phyloP scores from a whole-genome alignment of 1,140 invertebrate genomes.

The Drosophila kepulauana region DNA sequence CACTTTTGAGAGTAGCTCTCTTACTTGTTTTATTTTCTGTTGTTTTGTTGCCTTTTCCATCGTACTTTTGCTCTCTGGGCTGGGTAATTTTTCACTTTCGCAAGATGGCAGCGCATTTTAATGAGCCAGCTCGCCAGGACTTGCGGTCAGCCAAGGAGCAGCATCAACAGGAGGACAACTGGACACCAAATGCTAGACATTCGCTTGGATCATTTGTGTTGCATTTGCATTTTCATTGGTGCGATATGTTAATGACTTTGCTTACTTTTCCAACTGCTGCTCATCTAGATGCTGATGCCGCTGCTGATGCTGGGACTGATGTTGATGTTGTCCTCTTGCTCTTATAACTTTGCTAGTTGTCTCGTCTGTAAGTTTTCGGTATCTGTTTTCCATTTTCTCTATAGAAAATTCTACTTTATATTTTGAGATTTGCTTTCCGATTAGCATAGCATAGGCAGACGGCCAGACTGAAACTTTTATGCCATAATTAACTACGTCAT shows the following conservation, averaged over 20 bases:
- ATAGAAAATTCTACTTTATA: neutral
- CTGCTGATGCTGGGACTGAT: neutral
- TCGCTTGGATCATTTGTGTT: conserved; percentile 62
- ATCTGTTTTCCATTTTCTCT: conserved; percentile 20
- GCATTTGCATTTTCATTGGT: conserved; percentile 82
- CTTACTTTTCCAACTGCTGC: conserved; percentile 57
- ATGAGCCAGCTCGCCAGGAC: conserved; percentile 61
- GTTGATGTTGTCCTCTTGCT: conserved; percentile 39
- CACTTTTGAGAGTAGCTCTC: too few relatives aligned
- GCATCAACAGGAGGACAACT: conserved; percentile 7
- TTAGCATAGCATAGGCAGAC: conserved; percentile 58
- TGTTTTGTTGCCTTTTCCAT: conserved; percentile 25
- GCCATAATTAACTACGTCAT: conserved; percentile 61
- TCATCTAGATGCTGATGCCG: conserved; percentile 52
- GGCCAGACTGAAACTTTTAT: conserved; percentile 34
- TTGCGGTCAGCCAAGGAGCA: conserved; percentile 17
- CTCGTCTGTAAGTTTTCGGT: conserved; percentile 14
- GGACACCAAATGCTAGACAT: conserved; percentile 26
- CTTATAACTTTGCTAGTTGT: conserved; percentile 2
- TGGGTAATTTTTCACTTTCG: conserved; percentile 81
- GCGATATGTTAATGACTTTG: conserved; percentile 82
- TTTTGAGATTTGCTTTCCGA: conserved; percentile 46
- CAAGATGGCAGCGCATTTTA: conserved; percentile 83
- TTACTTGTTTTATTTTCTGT: conserved; percentile 18
- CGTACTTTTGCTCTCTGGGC: conserved; percentile 41